A percentile compares a stretch with the other conserved stretches of the same genome.
Evolutionary conservation across 2,113 vertebrate genomes (phyloP).

Genomic region (Corynorhinus townsendii): DNA sequence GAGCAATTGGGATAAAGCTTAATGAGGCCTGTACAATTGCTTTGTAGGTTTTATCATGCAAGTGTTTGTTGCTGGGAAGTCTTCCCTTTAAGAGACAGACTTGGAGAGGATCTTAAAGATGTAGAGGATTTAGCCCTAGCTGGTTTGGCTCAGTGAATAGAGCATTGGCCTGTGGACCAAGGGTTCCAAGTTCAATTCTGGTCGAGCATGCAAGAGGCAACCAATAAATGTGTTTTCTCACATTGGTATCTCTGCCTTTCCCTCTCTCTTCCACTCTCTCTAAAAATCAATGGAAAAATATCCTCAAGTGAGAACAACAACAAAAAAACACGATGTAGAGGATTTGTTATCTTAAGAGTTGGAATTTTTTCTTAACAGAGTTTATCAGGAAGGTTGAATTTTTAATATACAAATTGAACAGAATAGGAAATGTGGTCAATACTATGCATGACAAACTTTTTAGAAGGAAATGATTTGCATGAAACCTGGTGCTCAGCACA

Average conservation of each 20-base stretch:
- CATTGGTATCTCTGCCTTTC: too few relatives aligned
- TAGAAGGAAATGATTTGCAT: slow-evolving; percentile 28
- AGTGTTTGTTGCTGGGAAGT: not conserved
- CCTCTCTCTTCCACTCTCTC: too few relatives aligned
- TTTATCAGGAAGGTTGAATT: slow-evolving; percentile 12
- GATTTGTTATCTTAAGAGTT: not conserved
- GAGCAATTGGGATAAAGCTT: not conserved
- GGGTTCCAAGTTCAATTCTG: too few relatives aligned
- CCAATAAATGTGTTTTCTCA: too few relatives aligned
- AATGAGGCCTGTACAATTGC: not conserved
- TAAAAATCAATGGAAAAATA: too few relatives aligned
- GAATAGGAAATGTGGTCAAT: slow-evolving; percentile 5
- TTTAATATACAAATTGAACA: not conserved
- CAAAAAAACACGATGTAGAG: not conserved
- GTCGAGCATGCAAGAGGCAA: too few relatives aligned
- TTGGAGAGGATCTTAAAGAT: not conserved
- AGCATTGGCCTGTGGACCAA: too few relatives aligned
- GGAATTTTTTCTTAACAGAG: not conserved
- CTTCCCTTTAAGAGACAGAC: not conserved
- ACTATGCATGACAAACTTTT: not conserved
- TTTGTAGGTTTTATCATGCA: not conserved
- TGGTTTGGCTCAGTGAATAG: too few relatives aligned
- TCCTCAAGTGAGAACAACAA: too few relatives aligned
- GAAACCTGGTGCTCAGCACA: not conserved
- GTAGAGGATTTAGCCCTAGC: not conserved